These are phyloP conservation scores for Protaetia brevitarsis DNA, from an alignment of 1,140 invertebrate species.

Conservation along the genomic window DNA sequence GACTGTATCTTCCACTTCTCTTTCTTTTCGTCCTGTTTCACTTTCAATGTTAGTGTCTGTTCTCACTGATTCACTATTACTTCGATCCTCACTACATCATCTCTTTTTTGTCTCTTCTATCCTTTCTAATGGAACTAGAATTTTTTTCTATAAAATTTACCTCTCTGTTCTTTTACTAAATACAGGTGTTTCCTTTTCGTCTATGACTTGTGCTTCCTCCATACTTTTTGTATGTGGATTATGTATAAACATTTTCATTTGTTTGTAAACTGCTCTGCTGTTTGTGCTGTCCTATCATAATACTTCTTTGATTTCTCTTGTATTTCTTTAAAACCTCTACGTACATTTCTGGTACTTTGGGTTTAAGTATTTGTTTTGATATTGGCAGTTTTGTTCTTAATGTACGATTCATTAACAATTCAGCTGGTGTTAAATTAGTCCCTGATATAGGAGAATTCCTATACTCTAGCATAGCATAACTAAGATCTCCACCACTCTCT, in stretches of 20 bases:
- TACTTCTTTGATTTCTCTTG: background rate
- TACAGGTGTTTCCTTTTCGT: background rate
- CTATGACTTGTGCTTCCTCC: background rate
- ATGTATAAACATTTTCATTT: background rate
- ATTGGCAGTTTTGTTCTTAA: background rate
- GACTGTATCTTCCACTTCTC: background rate
- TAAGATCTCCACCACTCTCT: constrained; percentile 13
- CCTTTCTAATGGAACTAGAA: background rate
- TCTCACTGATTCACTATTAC: background rate
- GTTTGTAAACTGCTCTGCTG: background rate
- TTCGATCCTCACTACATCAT: background rate
- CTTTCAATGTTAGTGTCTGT: background rate
- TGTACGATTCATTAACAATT: constrained; percentile 12
- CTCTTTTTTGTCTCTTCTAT: background rate
- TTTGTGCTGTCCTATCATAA: constrained; percentile 13
- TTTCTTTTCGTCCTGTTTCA: background rate
- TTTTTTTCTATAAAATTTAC: background rate
- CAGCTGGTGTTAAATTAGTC: background rate
- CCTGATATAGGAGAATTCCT: constrained; percentile 8
- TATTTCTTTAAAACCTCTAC: background rate
- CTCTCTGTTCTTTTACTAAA: background rate
- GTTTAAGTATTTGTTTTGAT: background rate
- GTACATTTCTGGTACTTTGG: constrained; percentile 4
- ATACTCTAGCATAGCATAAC: constrained; percentile 1
- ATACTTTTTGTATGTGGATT: background rate